phyloP scores from a whole-genome alignment of 2,888 invertebrate genomes.

The Aphidoletes aphidimyza region DNA sequence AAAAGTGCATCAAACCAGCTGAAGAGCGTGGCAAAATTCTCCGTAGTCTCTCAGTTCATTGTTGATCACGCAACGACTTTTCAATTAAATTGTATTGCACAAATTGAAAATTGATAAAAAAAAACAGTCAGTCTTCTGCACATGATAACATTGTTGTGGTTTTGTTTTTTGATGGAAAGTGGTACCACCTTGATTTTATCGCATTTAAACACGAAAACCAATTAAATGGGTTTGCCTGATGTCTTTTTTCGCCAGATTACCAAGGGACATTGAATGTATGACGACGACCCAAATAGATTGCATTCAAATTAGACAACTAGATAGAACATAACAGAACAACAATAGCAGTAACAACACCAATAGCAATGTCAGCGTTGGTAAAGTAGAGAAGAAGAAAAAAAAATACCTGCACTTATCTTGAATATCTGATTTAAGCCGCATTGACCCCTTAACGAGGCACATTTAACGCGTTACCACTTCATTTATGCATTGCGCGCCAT shows the following conservation, averaged over 20 bases:
- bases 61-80: neutral
- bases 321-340: neutral
- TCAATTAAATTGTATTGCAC: conserved; percentile 38
- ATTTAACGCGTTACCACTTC: conserved; percentile 39
- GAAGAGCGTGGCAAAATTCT: neutral
- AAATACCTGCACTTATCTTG: conserved; percentile 45
- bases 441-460: neutral
- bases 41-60: too few species aligned
- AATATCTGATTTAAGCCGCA: conserved; percentile 39
- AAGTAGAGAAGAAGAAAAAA: neutral
- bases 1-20: neutral
- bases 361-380: too few species aligned
- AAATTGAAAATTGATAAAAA: conserved; percentile 39
- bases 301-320: neutral
- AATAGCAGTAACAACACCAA: too few species aligned
- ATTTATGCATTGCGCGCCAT: neutral
- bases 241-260: conserved; percentile 27
- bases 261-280: conserved; percentile 12
- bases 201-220: conserved; percentile 18
- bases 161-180: neutral
- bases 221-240: conserved; percentile 24
- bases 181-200: conserved; percentile 51
- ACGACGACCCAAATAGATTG: neutral
- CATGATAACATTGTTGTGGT: neutral
- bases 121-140: neutral